Conservation (phyloP, 2,113 vertebrate genomes). For the Pristiophorus japonicus region DNA sequence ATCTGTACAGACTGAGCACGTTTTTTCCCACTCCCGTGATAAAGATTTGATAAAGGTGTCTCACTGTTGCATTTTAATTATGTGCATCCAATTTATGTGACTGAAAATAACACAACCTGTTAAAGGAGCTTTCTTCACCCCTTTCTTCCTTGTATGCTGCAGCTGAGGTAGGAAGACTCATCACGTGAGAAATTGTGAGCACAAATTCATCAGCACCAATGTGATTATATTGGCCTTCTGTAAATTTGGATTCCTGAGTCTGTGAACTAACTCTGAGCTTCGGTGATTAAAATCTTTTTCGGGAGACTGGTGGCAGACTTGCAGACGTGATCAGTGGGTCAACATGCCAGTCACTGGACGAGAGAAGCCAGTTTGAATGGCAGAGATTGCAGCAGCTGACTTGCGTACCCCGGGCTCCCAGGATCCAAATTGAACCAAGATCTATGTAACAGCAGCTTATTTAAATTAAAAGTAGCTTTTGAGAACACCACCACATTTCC, state of each 20-base stretch:
- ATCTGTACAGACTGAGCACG: neutral
- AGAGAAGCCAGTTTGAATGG: neutral
- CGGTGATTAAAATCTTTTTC: neutral
- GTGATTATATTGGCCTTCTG: neutral
- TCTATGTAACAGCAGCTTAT: neutral
- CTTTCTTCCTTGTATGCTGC: neutral
- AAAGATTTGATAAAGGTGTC: too few species aligned
- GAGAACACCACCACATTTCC: neutral
- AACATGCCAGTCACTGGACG: neutral
- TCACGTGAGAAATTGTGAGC: neutral
- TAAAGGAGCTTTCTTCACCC: neutral
- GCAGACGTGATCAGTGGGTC: neutral
- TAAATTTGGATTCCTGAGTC: neutral
- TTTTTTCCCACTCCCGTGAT: neutral
- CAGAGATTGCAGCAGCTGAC: neutral
- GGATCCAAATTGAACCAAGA: neutral
- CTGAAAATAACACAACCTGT: neutral
- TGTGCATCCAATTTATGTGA: neutral
- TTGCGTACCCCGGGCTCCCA: neutral
- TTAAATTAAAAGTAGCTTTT: neutral
- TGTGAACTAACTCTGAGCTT: neutral
- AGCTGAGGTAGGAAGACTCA: neutral
- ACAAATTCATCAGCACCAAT: neutral
- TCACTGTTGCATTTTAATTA: neutral
- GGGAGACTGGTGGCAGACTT: neutral